Percentiles rank a stretch among this genome's conserved stretches.
These are phyloP conservation scores for Aphelinus atriplicis DNA, from an alignment of 1,140 invertebrate genomes.

Conservation along the genomic window DNA sequence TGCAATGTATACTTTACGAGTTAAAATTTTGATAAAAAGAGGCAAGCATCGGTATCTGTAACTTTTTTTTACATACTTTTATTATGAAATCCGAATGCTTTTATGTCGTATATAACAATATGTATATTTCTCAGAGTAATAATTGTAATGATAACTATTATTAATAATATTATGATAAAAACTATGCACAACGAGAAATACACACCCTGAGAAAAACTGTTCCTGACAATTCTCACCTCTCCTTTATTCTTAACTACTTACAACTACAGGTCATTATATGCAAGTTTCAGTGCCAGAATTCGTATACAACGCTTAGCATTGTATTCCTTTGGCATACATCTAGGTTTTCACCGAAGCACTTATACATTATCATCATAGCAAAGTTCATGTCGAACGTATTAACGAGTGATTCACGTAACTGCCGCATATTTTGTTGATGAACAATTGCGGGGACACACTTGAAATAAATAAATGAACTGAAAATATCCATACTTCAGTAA, in stretches of 20 bases:
- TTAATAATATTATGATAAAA: background rate
- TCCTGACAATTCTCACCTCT: slow-evolving; percentile 6
- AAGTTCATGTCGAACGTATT: slow-evolving; percentile 5
- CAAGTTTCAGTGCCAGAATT: slow-evolving; percentile 1
- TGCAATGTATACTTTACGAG: slow-evolving; percentile 16
- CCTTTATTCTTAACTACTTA: background rate
- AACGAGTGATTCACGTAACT: slow-evolving; percentile 1
- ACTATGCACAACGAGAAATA: slow-evolving; percentile 1
- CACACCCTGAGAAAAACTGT: slow-evolving; percentile 28
- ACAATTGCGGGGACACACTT: no score
- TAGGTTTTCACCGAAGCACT: slow-evolving; percentile 14
- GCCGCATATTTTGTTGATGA: background rate
- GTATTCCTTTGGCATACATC: slow-evolving; percentile 25
- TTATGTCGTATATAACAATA: background rate
- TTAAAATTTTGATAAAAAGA: slow-evolving; percentile 17
- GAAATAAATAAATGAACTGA: no score
- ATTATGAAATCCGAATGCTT: slow-evolving; percentile 3
- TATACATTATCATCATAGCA: background rate
- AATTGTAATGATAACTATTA: no score
- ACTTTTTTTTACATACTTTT: background rate
- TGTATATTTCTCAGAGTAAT: background rate
- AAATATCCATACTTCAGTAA: no score
- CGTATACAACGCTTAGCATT: background rate
- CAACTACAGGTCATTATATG: background rate
- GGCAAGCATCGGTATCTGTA: slow-evolving; percentile 10